A percentile compares a stretch with the other conserved stretches of the same genome.
These are phyloP conservation scores for Cacajao melanocephalus DNA, from an alignment of 2,797 vertebrate genomes.

Conservation along the genomic window DNA sequence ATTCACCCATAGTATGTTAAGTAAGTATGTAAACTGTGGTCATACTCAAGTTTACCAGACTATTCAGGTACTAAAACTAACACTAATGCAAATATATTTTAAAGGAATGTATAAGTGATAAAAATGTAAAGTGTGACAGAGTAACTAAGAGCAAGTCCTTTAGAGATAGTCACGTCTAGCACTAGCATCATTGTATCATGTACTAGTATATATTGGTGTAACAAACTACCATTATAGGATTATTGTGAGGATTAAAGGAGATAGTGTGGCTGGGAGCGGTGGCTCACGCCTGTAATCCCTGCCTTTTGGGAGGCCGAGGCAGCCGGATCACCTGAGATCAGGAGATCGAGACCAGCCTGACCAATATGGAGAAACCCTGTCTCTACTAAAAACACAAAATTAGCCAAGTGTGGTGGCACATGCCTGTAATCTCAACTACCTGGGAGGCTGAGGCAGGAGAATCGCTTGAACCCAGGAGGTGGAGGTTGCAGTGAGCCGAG, in stretches of 20 bases:
- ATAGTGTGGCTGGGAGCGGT: not conserved
- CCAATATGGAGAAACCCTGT: too few species aligned
- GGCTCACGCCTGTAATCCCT: too few species aligned
- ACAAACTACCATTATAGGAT: not conserved
- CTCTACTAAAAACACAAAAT: too few species aligned
- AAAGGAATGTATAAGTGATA: not conserved
- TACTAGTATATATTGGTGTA: not conserved
- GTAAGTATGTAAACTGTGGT: not conserved
- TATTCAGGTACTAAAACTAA: not conserved
- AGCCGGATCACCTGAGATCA: too few species aligned
- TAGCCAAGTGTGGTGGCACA: too few species aligned
- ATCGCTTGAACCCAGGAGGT: too few species aligned
- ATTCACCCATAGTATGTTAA: not conserved
- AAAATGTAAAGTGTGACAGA: not conserved
- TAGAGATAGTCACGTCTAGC: not conserved
- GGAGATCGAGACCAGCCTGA: too few species aligned
- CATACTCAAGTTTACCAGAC: not conserved
- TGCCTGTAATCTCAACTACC: too few species aligned
- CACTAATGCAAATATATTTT: not conserved
- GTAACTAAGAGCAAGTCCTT: not conserved
- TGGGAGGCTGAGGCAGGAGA: too few species aligned
- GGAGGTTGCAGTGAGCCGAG: too few species aligned
- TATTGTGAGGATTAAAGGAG: conserved; percentile 13
- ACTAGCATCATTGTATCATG: not conserved
- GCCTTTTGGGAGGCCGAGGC: too few species aligned